phyloP scores from a whole-genome alignment of 2,888 invertebrate genomes.

The Lycophotia porphyrea region DNA sequence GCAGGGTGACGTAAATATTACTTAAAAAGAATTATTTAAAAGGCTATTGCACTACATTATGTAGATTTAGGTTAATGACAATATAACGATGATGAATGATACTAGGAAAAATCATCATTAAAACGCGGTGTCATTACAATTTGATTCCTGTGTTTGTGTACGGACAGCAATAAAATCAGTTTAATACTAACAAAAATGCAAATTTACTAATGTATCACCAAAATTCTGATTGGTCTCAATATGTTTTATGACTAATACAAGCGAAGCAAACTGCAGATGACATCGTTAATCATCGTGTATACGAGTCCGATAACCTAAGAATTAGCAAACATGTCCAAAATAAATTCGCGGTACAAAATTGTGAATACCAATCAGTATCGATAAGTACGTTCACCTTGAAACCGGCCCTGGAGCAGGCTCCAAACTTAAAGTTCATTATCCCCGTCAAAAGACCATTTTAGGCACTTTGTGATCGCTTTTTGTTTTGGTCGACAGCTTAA shows the following conservation, averaged over 20 bases:
- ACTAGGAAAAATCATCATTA: conserved; percentile 24
- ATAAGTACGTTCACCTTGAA: conserved; percentile 87
- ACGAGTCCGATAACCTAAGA: conserved; percentile 85
- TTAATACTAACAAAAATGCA: conserved; percentile 17
- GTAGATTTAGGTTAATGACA: conserved; percentile 76
- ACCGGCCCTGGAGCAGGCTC: conserved; percentile 84
- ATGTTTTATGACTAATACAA: conserved; percentile 59
- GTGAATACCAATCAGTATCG: conserved; percentile 83
- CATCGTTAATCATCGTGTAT: conserved; percentile 77
- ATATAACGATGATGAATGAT: conserved; percentile 60
- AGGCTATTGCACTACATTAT: conserved; percentile 63
- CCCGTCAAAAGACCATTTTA: conserved; percentile 82
- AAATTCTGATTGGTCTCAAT: conserved; percentile 56
- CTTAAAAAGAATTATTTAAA: conserved; percentile 61
- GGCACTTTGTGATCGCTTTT: conserved; percentile 69
- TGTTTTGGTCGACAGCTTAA: conserved; percentile 62
- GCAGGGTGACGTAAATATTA: conserved; percentile 42
- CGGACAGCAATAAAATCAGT: background rate
- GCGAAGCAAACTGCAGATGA: conserved; percentile 72
- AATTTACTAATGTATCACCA: conserved; percentile 9
- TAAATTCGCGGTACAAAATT: conserved; percentile 80
- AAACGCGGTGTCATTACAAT: background rate
- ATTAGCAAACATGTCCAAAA: conserved; percentile 84
- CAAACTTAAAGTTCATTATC: conserved; percentile 86
- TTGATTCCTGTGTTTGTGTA: background rate